Evolutionary conservation across 2,113 vertebrate genomes (phyloP).

Genomic region (Ceyx margarethae): DNA sequence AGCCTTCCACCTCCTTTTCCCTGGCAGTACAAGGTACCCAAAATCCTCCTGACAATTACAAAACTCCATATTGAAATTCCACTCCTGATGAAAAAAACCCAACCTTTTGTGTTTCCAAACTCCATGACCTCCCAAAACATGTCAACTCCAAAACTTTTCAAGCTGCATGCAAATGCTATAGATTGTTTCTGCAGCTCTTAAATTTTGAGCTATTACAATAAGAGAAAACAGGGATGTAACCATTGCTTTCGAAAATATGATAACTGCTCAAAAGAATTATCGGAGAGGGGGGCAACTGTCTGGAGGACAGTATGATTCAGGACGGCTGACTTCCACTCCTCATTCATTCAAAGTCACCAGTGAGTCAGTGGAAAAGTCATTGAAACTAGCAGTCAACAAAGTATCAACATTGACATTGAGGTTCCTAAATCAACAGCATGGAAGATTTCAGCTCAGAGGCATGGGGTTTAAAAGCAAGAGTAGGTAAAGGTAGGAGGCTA

Average conservation of each 20-base stretch:
- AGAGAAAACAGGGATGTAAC: neutral
- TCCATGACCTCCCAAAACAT: neutral
- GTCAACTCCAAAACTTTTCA: neutral
- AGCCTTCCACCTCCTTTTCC: neutral
- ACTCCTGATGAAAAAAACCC: neutral
- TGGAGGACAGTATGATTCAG: constrained; percentile 47
- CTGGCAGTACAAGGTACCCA: neutral
- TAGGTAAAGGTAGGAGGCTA: neutral
- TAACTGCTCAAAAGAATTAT: neutral
- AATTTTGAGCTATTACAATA: neutral
- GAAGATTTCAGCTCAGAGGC: neutral
- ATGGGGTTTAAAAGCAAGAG: neutral
- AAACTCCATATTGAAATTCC: neutral
- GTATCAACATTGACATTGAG: neutral
- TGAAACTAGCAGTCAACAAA: constrained; percentile 15
- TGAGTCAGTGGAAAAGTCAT: constrained; percentile 60
- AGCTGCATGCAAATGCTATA: neutral
- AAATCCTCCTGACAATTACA: neutral
- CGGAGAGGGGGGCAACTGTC: neutral
- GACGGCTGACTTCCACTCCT: constrained; percentile 30
- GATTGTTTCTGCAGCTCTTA: neutral
- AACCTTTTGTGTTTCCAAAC: neutral
- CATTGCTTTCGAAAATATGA: constrained; percentile 3
- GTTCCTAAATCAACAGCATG: neutral
- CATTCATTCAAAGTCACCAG: constrained; percentile 40